Evolutionary conservation across 2,888 invertebrate species (phyloP).

Genomic region (Volucella bombylans): DNA sequence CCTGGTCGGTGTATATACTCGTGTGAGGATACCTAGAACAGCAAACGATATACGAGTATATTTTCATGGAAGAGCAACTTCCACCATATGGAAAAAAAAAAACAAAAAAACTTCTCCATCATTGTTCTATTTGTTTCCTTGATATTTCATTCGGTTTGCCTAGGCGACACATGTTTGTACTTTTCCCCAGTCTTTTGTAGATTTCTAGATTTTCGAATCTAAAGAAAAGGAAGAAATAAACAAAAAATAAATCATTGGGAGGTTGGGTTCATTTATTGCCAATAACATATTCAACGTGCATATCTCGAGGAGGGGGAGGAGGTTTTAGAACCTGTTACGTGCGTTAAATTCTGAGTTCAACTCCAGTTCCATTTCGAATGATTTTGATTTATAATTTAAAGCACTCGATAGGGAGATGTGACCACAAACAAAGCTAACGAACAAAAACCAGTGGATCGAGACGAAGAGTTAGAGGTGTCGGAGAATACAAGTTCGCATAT

Average conservation of each 20-base stretch:
- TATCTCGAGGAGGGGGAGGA: constrained; percentile 14
- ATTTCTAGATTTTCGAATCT: constrained; percentile 35
- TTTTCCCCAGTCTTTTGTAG: constrained; percentile 35
- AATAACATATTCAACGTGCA: constrained; percentile 30
- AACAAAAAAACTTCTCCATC: constrained; percentile 49
- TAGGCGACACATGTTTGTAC: constrained; percentile 56
- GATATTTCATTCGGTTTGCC: constrained; percentile 50
- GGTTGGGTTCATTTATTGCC: constrained; percentile 46
- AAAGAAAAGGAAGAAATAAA: background rate
- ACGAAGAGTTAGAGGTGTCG: too few relatives aligned
- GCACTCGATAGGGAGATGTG: too few relatives aligned
- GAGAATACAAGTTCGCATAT: too few relatives aligned
- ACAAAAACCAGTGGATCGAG: too few relatives aligned
- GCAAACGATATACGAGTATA: constrained; percentile 1
- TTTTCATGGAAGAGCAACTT: constrained; percentile 45
- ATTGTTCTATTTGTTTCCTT: constrained; percentile 59
- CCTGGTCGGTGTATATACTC: background rate
- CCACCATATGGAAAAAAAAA: constrained; percentile 34
- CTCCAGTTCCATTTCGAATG: too few relatives aligned
- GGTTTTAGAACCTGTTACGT: constrained; percentile 59
- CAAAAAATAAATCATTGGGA: constrained; percentile 24
- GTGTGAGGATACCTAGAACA: constrained; percentile 1
- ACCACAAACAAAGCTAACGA: too few relatives aligned
- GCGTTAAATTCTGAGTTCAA: background rate
- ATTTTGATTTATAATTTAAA: too few relatives aligned